A percentile compares a stretch with the other conserved stretches of the same genome.
Conservation (phyloP, 2,888 invertebrate genomes). For the Pammene fasciana region DNA sequence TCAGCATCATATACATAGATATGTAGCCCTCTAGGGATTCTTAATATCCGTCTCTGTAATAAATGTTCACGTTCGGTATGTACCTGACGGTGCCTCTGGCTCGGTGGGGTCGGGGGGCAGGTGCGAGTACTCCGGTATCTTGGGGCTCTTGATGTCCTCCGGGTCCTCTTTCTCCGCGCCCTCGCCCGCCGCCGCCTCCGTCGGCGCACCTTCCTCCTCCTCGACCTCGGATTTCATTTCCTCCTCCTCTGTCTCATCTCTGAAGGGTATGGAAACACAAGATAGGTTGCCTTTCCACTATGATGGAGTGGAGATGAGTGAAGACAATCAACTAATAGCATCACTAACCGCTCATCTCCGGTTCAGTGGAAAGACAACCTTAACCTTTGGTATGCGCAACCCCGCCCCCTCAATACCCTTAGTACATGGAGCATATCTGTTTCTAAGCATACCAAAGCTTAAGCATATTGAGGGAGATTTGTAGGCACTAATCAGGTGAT, state of each 20-base stretch:
- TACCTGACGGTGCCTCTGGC: slow-evolving; percentile 6
- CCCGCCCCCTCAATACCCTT: no score
- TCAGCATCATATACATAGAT: no score
- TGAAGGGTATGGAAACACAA: not conserved
- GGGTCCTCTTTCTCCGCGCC: slow-evolving; percentile 49
- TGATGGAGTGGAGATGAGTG: no score
- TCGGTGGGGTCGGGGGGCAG: slow-evolving; percentile 68
- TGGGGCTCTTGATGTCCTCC: slow-evolving; percentile 68
- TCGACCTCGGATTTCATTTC: slow-evolving; percentile 57
- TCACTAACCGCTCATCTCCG: no score
- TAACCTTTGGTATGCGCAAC: no score
- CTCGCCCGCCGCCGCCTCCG: slow-evolving; percentile 45
- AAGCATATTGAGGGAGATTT: no score
- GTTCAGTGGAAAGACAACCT: no score
- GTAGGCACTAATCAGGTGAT: no score
- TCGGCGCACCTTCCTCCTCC: slow-evolving; percentile 50
- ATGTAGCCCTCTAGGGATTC: not conserved
- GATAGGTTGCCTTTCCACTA: not conserved
- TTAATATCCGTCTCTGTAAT: no score
- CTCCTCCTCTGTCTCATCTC: slow-evolving; percentile 49
- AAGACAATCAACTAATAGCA: no score
- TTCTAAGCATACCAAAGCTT: no score
- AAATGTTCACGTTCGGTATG: not conserved
- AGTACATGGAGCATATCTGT: no score
- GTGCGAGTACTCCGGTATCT: slow-evolving; percentile 72